Base-by-base conservation (phyloP, 2,888 invertebrate species). In the Strigamia crassipes region DNA sequence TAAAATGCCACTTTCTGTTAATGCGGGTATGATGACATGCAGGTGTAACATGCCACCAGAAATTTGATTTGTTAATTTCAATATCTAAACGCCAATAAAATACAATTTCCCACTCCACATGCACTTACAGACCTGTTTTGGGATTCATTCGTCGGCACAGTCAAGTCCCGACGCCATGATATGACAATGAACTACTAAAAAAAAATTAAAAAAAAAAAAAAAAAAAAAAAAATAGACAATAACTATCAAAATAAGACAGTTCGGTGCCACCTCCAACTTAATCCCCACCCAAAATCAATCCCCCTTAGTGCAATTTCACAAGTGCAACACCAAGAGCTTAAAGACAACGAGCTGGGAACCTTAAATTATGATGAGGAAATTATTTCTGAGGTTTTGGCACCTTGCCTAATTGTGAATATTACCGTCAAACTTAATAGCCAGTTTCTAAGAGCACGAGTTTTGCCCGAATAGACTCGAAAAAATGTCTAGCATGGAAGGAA, bases 251-350 rank as follows among this genome's bases (percentile, higher is more conserved):
- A 51, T 13, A 51, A 15, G 51, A 51, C 51, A 56, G 56, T 18
- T 18, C 6, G 18, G 18, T 56, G 13, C n/a, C 18, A 56, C 56
- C 56, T 56, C 56, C 56, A 56, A 56, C 56, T 56, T 56, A 56
- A 56, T 56, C 56, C 56, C 56, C 56, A 56, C 56, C 56, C 56
- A 56, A 8, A 56, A 56, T 56, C 56, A 56, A 56, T 56, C 18
- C 56, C 56, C 56, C 46, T 15, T 46, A 9, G 46, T 21, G 56
- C 56, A 56, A 56, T 56, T 56, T 56, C 56, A 56, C 56, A 56
- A 56, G 56, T 56, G 56, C 56, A 56, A 56, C 56, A 56, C 56
- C 56, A 56, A 56, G 56, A 18, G 56, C 56, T 56, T 56, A 56
- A 56, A 56, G 56, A 56, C n/a, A 56, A 56, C 56, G 56, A 56